These are phyloP conservation scores for Nasua narica DNA, from an alignment of 2,797 vertebrate genomes.

Conservation along the genomic window DNA sequence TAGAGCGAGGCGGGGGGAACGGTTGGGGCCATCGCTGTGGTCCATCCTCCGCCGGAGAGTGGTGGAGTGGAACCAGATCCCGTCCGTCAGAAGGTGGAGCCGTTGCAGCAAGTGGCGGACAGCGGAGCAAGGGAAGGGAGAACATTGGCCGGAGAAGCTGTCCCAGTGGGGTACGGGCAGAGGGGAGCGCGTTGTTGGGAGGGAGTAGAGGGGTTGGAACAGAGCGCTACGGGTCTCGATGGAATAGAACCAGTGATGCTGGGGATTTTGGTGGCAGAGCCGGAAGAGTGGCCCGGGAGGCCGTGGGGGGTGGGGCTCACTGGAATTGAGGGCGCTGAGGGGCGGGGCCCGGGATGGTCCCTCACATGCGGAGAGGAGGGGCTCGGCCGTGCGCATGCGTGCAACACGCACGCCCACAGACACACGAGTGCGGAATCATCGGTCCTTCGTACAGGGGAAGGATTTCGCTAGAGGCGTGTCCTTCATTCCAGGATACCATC, in stretches of 20 bases:
- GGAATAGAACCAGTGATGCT: neutral
- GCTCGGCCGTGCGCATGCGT: rapidly evolving
- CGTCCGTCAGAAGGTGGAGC: neutral
- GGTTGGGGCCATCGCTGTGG: neutral
- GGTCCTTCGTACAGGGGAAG: neutral
- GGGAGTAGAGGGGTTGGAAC: neutral
- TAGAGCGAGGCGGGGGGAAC: neutral
- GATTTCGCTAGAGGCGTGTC: neutral
- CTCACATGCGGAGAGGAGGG: neutral
- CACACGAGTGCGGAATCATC: neutral
- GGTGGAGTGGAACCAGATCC: neutral
- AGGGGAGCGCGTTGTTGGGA: neutral
- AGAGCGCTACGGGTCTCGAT: no score
- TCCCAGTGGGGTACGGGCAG: neutral
- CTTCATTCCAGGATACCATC: neutral
- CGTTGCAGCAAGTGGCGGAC: neutral
- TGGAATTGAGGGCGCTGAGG: neutral
- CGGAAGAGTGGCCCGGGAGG: neutral
- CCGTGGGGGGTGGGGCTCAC: neutral
- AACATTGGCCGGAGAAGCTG: neutral
- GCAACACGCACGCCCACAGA: no score
- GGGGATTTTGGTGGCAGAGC: neutral
- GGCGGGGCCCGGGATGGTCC: neutral
- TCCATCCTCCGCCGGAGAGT: rapidly evolving
- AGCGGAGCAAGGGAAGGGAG: neutral